Evolutionary conservation across 1,140 invertebrate genomes (phyloP), one percentile per base, ranked within the genome.

Genomic region (Drosophila nebulosa): DNA sequence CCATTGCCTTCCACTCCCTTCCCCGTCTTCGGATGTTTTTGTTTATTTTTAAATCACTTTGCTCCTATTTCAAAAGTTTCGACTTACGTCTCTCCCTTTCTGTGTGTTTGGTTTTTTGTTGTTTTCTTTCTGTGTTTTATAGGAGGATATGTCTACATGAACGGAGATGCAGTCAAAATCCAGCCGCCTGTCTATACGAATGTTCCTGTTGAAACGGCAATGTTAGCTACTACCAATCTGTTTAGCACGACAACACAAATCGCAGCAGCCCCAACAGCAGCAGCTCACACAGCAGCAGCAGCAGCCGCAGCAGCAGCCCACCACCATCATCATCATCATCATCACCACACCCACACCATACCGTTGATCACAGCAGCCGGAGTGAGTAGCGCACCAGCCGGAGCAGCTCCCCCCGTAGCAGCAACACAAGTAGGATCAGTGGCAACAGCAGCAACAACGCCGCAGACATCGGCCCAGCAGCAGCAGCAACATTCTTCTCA

Each of bases 91-190:
- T 74, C 30, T 55, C n/a, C n/a, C 4, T 58, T 16, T 39, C 36
- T 39, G 2, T 30, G 6, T 0, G 27, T 30, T 27, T n/a, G 24
- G 2, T 24, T 24, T 3, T 24, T 24, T 24, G 2, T 10, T 46
- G 1, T 53, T 27, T 59, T 26, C 14, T 39, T 10, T 64, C 21
- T 30, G 16, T 21, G 27, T 58, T 18, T 51, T 72, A 35, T 70
- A 90, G 90, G 90, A 78, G 90, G 90, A 74, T 91, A 90, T 77
- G 90, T 91, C 36, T 91, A 89, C 71, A 90, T 91, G 90, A 91
- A 90, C 78, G 90, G 86, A 74, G 90, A 91, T 90, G 79, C 83
- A 74, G 86, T 91, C 63, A 91, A 91, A 64, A 79, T 91, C 73
- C 89, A 83, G 69, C 89, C 69, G 80, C 74, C 79, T 59, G 80